Percentiles rank a stretch among this genome's conserved stretches.
Conservation (phyloP, 2,888 invertebrate genomes). For the Linyphia triangularis region DNA sequence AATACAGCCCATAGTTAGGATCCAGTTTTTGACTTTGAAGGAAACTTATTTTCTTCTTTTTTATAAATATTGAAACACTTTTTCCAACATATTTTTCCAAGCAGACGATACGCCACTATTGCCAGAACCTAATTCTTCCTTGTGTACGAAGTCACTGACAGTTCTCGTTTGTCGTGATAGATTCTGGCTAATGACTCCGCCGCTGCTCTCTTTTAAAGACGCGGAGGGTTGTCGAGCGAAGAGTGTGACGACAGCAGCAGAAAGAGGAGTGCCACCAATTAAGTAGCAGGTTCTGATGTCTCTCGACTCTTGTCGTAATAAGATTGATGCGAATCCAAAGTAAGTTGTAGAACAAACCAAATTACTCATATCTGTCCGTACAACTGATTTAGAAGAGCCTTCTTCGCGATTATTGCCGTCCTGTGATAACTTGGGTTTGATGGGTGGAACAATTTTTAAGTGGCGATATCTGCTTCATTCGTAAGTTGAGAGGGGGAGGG, state of each 20-base stretch:
- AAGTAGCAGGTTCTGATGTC: slow-evolving; percentile 71
- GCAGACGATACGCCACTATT: slow-evolving; percentile 66
- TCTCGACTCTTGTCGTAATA: slow-evolving; percentile 60
- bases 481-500: neutral
- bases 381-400: slow-evolving; percentile 26
- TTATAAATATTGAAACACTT: no score
- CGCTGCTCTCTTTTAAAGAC: slow-evolving; percentile 60
- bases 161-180: slow-evolving; percentile 75
- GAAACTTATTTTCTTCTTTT: no score
- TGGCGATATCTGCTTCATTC: slow-evolving; percentile 35
- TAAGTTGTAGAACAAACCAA: slow-evolving; percentile 74
- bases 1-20: no score
- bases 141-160: slow-evolving; percentile 63
- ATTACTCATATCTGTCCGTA: slow-evolving; percentile 65
- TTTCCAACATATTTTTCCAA: no score
- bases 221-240: slow-evolving; percentile 30
- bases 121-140: neutral
- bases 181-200: slow-evolving; percentile 74
- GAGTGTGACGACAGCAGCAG: slow-evolving; percentile 8
- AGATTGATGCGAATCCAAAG: slow-evolving; percentile 74
- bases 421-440: slow-evolving; percentile 7
- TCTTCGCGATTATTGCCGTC: slow-evolving; percentile 22
- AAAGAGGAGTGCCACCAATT: slow-evolving; percentile 67
- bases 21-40: no score
- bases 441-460: slow-evolving; percentile 68